phyloP scores from a whole-genome alignment of 1,140 invertebrate species.

The Leptestheria dahalacensis region DNA sequence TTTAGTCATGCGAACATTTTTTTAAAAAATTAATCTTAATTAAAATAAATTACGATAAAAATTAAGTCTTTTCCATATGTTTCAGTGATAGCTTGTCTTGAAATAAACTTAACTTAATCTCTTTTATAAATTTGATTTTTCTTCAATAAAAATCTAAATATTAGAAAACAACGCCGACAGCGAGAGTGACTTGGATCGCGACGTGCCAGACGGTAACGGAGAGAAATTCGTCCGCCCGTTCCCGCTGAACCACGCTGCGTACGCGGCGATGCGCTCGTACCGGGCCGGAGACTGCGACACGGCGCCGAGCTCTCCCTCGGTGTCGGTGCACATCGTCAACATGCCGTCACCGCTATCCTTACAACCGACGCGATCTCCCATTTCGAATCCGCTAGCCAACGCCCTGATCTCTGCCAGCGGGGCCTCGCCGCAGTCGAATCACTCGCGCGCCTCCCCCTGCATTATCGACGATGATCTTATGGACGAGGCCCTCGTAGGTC shows the following conservation, averaged over 20 bases:
- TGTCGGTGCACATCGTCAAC: conserved; percentile 59
- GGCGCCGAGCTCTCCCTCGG: conserved; percentile 45
- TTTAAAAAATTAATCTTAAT: no score
- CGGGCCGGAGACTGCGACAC: neutral
- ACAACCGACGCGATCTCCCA: conserved; percentile 17
- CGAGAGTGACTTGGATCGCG: conserved; percentile 14
- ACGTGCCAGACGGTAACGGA: conserved; percentile 1
- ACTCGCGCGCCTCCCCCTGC: conserved; percentile 45
- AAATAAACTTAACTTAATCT: no score
- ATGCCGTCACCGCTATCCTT: conserved; percentile 44
- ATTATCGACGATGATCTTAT: conserved; percentile 77
- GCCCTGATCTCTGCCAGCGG: conserved; percentile 41
- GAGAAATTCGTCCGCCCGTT: neutral
- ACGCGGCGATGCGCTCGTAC: neutral
- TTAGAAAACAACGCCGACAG: no score
- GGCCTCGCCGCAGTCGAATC: conserved; percentile 46
- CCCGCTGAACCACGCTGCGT: neutral
- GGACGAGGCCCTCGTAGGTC: conserved; percentile 66
- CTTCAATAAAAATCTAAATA: no score
- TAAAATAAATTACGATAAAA: no score
- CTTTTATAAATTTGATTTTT: no score
- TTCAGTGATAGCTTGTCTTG: no score
- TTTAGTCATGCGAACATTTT: no score
- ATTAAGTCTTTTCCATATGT: no score
- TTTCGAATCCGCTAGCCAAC: conserved; percentile 12